Evolutionary conservation across 2,797 vertebrate genomes (phyloP), one percentile per base, ranked within the genome.

Genomic region (Sparus aurata): DNA sequence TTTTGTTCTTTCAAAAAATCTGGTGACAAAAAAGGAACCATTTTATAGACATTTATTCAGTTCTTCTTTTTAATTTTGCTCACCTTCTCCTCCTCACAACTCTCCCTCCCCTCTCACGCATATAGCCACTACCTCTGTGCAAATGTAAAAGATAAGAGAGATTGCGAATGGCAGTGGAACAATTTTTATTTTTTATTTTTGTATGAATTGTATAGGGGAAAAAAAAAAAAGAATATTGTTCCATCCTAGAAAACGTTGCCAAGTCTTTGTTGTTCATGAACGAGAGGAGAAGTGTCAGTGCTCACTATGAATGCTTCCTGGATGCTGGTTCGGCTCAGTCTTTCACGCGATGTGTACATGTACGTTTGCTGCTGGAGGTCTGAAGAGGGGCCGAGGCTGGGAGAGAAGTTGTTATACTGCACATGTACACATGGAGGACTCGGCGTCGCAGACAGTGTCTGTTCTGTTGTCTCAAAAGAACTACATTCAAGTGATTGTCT

Each of bases 111-210:
- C 72, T 75, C 86, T 90, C 87, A 86, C 69, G 69, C 92, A 92
- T 95, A 89, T 95, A 95, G 95, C 94, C 95, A 94, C 95, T 95
- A 95, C 95, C 95, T 95, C 95, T 95, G 93, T 95, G 94, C 94
- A 94, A 91, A 95, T 92, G 88, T 85, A 91, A 93, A 92, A 87
- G 91, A 89, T 87, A 83, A 62, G 80, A 91, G 87, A 84, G 85
- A 90, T 34, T 87, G 86, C 90, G 77, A 91, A 90, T 75, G 86
- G 89, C 89, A 89, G 88, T 94, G 92, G 93, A 94, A 94, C 87
- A 89, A 86, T 84, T 91, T 91, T 79, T 54, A 88, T 93, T 92
- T 92, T 92, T 94, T 94, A 94, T 95, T 95, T 95, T 95, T 95
- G 89, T 95, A 95, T 92, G 89, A 94, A 94, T 93, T 95, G 92